Evolutionary conservation across 1,140 invertebrate genomes (phyloP).

Genomic region (Chironomus tepperi): DNA sequence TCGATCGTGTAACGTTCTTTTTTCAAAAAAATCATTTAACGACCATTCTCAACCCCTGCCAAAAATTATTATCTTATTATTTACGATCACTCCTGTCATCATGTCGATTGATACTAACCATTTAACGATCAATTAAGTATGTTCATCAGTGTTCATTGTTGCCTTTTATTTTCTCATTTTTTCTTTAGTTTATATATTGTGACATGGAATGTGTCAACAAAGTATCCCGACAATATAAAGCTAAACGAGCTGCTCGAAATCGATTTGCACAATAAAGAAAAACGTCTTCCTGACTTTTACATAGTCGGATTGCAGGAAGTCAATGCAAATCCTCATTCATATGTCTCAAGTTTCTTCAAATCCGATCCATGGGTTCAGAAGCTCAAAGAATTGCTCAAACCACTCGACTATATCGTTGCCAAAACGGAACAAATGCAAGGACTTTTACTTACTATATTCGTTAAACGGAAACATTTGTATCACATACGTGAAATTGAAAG

Average conservation of each 20-base stretch:
- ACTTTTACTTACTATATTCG: conserved; percentile 65
- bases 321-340: conserved; percentile 76
- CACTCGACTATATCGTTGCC: conserved; percentile 65
- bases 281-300: conserved; percentile 68
- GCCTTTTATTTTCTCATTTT: background rate
- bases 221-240: conserved; percentile 54
- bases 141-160: background rate
- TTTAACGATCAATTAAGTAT: background rate
- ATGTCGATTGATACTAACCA: too few relatives aligned
- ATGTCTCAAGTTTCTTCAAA: conserved; percentile 68
- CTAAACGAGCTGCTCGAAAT: conserved; percentile 60
- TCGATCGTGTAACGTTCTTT: too few relatives aligned
- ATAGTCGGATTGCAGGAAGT: conserved; percentile 83
- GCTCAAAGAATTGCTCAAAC: conserved; percentile 59
- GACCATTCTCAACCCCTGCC: too few relatives aligned
- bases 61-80: too few relatives aligned
- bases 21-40: too few relatives aligned
- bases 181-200: conserved; percentile 61
- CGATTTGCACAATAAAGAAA: conserved; percentile 45
- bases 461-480: conserved; percentile 64
- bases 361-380: conserved; percentile 76
- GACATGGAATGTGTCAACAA: conserved; percentile 79
- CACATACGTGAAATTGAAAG: conserved; percentile 75
- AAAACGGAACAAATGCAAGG: conserved; percentile 70
- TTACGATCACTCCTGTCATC: too few relatives aligned